phyloP scores from a whole-genome alignment of 2,888 invertebrate genomes.

The Caenorhabditis doughertyi region DNA sequence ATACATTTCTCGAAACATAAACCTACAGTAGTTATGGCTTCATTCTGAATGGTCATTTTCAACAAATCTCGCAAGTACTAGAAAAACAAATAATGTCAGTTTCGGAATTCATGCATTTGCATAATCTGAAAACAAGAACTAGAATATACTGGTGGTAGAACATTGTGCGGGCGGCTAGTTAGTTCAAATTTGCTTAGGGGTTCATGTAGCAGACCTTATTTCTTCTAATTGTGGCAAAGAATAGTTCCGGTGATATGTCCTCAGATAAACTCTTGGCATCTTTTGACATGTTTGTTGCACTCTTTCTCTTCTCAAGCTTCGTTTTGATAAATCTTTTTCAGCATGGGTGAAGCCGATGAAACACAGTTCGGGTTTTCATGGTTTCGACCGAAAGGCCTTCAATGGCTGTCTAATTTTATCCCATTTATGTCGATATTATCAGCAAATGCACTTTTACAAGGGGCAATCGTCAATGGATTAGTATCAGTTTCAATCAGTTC shows the following conservation, averaged over 20 bases:
- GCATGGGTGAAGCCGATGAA: slow-evolving; percentile 55
- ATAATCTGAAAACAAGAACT: slow-evolving; percentile 53
- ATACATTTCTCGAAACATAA: not conserved
- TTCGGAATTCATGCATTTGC: slow-evolving; percentile 40
- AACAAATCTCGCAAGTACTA: slow-evolving; percentile 21
- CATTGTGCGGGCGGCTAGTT: slow-evolving; percentile 10
- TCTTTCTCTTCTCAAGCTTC: not conserved
- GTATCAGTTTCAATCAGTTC: slow-evolving; percentile 73
- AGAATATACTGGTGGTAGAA: too few species aligned
- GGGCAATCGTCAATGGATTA: slow-evolving; percentile 75
- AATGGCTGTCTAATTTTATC: slow-evolving; percentile 65
- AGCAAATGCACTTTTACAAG: slow-evolving; percentile 70
- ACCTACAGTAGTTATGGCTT: not conserved
- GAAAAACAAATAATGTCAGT: slow-evolving; percentile 35
- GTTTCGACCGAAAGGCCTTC: slow-evolving; percentile 58
- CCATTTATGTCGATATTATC: slow-evolving; percentile 69
- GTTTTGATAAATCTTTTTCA: slow-evolving; percentile 6
- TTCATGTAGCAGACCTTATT: slow-evolving; percentile 5
- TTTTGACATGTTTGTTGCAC: slow-evolving; percentile 15
- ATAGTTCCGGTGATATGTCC: slow-evolving; percentile 6
- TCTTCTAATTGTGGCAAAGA: not conserved
- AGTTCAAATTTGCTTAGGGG: not conserved
- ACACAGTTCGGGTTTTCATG: slow-evolving; percentile 53
- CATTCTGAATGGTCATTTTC: slow-evolving; percentile 24
- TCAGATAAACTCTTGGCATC: slow-evolving; percentile 20